These are phyloP conservation scores for Channa argus DNA, from an alignment of 2,113 vertebrate genomes.

Conservation along the genomic window DNA sequence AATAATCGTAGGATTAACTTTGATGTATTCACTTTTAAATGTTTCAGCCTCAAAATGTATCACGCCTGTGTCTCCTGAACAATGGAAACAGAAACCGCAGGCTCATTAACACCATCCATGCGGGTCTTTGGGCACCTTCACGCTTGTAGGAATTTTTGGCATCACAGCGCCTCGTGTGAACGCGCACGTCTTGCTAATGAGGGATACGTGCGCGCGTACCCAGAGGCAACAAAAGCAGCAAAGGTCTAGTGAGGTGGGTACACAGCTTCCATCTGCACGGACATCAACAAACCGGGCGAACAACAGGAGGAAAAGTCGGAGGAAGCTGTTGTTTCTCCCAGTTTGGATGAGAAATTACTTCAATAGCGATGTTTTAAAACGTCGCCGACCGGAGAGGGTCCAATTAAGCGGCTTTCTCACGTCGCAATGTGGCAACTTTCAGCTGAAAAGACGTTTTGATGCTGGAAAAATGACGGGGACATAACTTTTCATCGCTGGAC, in stretches of 20 bases:
- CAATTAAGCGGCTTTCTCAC: constrained; percentile 6
- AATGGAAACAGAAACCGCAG: background rate
- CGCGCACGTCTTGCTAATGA: constrained; percentile 66
- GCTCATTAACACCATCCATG: background rate
- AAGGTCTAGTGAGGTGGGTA: constrained; percentile 33
- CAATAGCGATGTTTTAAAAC: constrained; percentile 1
- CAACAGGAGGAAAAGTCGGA: background rate
- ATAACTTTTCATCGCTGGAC: constrained; percentile 3
- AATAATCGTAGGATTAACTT: too few species aligned
- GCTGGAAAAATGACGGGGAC: constrained; percentile 58
- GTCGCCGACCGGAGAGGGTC: background rate
- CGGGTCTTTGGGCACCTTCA: background rate
- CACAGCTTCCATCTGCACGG: constrained; percentile 25
- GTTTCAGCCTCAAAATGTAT: too few species aligned
- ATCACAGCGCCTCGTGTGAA: constrained; percentile 40
- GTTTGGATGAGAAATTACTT: constrained; percentile 13
- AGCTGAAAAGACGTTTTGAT: background rate
- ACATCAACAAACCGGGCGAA: background rate
- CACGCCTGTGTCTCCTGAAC: background rate
- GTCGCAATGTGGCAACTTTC: background rate
- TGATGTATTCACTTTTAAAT: too few species aligned
- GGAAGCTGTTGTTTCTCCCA: background rate
- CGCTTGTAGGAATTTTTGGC: background rate
- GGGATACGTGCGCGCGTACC: constrained; percentile 50
- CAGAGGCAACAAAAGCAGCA: constrained; percentile 69